Percentiles rank a stretch among this genome's conserved stretches.
Conservation (phyloP, 2,113 vertebrate species). For the Crotophaga sulcirostris region DNA sequence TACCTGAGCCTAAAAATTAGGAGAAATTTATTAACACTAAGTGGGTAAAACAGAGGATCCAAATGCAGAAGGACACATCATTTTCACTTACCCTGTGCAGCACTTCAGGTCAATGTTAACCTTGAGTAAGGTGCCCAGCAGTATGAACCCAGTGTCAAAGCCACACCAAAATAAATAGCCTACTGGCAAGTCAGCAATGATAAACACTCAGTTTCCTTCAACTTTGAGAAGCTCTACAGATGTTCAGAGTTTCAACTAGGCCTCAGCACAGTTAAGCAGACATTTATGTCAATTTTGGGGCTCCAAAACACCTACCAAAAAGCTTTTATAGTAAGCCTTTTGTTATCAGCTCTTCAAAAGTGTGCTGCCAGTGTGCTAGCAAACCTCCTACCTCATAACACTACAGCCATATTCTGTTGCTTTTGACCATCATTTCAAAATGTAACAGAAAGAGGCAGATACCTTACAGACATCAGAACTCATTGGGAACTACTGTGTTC, state of each 20-base stretch:
- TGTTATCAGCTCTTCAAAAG: neutral
- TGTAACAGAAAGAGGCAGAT: neutral
- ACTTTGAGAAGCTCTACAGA: neutral
- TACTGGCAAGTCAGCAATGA: neutral
- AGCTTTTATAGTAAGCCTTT: neutral
- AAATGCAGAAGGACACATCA: neutral
- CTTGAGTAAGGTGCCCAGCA: neutral
- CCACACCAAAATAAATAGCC: neutral
- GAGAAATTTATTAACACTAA: neutral
- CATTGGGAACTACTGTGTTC: neutral
- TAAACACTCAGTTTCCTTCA: neutral
- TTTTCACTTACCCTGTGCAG: neutral
- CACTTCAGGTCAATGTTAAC: neutral
- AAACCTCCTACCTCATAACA: neutral
- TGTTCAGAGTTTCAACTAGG: neutral
- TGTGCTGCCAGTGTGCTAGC: neutral
- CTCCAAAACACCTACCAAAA: neutral
- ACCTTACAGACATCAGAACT: neutral
- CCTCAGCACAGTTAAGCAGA: neutral
- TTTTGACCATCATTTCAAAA: neutral
- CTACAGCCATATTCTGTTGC: neutral
- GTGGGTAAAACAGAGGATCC: neutral
- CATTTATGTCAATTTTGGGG: neutral
- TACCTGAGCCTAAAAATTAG: neutral
- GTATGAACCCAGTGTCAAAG: neutral